phyloP scores from a whole-genome alignment of 2,113 vertebrate genomes.

The Mastomys natalensis region DNA sequence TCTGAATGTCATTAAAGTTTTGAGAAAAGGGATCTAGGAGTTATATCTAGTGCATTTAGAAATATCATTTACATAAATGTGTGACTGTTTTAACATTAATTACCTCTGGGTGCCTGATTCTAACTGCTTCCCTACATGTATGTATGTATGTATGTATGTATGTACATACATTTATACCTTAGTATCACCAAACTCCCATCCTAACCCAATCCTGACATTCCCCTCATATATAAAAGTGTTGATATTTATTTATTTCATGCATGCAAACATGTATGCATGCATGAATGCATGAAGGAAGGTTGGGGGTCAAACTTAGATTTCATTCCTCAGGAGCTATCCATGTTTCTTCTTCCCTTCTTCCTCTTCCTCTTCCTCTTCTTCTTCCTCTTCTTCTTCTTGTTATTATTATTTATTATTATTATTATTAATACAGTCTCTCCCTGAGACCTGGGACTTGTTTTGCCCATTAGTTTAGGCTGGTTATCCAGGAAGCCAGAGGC shows the following conservation, averaged over 20 bases:
- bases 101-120: neutral
- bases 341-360: too few species aligned
- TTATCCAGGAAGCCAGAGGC: neutral
- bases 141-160: too few species aligned
- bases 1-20: slow-evolving; percentile 39
- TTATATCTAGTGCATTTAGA: neutral
- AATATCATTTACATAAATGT: neutral
- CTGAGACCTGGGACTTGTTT: neutral
- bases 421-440: neutral
- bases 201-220: neutral
- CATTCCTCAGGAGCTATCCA: neutral
- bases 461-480: neutral
- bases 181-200: neutral
- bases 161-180: too few species aligned
- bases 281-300: too few species aligned
- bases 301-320: neutral
- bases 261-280: too few species aligned
- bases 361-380: too few species aligned
- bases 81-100: neutral
- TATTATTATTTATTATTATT: neutral
- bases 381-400: accelerated
- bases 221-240: neutral
- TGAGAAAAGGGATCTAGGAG: neutral
- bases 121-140: neutral
- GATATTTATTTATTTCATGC: neutral